These are phyloP conservation scores for Uropetala carovei DNA, from an alignment of 2,888 invertebrate species.

Conservation along the genomic window DNA sequence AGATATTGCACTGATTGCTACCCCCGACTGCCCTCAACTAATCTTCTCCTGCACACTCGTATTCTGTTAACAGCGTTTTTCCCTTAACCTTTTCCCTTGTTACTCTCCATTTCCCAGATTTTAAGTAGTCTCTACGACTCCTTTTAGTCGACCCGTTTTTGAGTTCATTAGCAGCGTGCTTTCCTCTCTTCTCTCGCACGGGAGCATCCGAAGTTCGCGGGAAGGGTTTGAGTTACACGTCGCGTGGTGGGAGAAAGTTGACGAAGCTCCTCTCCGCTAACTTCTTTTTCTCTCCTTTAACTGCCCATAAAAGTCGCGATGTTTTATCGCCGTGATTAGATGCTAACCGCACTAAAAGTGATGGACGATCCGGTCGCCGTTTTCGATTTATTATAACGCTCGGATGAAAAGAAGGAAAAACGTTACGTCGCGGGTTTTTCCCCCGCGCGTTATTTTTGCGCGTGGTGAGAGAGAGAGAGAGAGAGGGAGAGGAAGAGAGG, in stretches of 20 bases:
- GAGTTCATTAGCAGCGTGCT: background rate
- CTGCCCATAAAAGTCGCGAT: conserved; percentile 50
- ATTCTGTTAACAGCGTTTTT: too few species aligned
- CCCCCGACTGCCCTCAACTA: too few species aligned
- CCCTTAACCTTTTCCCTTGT: too few species aligned
- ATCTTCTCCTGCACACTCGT: too few species aligned
- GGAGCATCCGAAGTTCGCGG: background rate
- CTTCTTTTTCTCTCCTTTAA: background rate
- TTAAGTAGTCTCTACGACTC: background rate
- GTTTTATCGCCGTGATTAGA: conserved; percentile 63
- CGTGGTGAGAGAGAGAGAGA: background rate
- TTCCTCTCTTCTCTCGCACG: background rate
- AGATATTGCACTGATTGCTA: background rate
- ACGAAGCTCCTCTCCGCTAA: background rate
- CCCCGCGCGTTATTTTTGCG: background rate
- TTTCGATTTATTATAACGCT: conserved; percentile 56
- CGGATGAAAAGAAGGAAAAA: conserved; percentile 30
- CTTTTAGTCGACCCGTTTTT: background rate
- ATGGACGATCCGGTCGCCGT: conserved; percentile 56
- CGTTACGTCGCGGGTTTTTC: conserved; percentile 18
- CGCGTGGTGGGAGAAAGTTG: conserved; percentile 5
- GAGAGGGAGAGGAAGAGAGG: background rate
- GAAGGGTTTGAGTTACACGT: conserved; percentile 5
- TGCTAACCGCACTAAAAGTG: conserved; percentile 59
- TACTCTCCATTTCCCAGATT: background rate